These are phyloP conservation scores for Actenoides hombroni DNA, from an alignment of 2,113 vertebrate genomes.

Conservation along the genomic window DNA sequence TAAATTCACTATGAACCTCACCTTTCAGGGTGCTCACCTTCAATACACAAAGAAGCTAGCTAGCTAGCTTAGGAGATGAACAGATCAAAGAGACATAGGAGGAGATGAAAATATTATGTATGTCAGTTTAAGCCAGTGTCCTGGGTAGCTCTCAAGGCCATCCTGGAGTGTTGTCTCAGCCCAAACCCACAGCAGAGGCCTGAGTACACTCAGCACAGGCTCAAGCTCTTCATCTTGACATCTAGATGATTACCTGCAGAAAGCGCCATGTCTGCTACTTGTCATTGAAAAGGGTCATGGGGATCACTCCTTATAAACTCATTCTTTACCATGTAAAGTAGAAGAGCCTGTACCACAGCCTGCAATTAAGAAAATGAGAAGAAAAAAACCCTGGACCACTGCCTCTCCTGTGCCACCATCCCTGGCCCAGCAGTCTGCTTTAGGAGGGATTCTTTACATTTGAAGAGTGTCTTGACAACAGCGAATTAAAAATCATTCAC, in stretches of 20 bases:
- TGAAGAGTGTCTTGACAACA: not conserved
- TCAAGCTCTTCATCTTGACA: not conserved
- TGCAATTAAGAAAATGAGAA: not conserved
- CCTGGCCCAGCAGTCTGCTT: not conserved
- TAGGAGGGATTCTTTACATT: not conserved
- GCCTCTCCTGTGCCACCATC: not conserved
- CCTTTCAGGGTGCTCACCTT: not conserved
- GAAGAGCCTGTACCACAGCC: not conserved
- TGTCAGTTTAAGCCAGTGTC: not conserved
- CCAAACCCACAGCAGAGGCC: not conserved
- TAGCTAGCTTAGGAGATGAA: not conserved
- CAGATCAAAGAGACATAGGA: not conserved
- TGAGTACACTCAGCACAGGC: accelerated
- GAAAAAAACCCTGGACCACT: not conserved
- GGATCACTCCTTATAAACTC: not conserved
- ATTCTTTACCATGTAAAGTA: not conserved
- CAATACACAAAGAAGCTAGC: not conserved
- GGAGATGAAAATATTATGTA: not conserved
- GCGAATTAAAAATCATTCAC: not conserved
- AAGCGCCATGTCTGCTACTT: not conserved
- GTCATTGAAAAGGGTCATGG: not conserved
- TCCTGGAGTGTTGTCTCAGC: not conserved
- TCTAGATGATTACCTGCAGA: not conserved
- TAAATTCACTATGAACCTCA: not conserved
- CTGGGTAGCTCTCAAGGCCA: not conserved